These are phyloP conservation scores for Furnarius figulus DNA, from an alignment of 2,113 vertebrate genomes.

Conservation along the genomic window DNA sequence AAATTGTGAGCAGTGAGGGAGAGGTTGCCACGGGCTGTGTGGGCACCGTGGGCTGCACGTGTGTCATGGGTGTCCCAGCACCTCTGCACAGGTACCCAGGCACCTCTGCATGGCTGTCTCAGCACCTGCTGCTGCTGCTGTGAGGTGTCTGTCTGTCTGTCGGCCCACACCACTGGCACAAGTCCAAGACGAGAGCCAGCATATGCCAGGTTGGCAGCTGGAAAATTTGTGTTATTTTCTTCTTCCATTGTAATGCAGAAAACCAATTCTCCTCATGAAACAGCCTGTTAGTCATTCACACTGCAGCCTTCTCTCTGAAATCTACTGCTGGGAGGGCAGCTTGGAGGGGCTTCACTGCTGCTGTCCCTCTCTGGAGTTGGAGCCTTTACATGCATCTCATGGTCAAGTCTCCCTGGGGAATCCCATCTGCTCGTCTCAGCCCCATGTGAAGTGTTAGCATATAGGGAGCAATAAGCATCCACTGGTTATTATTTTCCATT, in stretches of 20 bases:
- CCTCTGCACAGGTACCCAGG: background rate
- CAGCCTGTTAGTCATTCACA: background rate
- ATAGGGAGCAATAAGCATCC: background rate
- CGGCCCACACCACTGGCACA: too few relatives aligned
- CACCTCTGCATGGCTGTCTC: background rate
- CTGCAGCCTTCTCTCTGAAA: background rate
- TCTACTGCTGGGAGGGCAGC: background rate
- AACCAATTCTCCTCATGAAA: background rate
- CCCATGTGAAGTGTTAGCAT: background rate
- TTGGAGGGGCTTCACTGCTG: background rate
- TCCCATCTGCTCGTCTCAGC: background rate
- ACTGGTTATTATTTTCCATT: background rate
- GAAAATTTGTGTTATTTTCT: too few relatives aligned
- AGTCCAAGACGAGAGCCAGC: too few relatives aligned
- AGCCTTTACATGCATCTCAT: background rate
- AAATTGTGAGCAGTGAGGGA: rapidly evolving
- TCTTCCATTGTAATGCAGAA: too few relatives aligned
- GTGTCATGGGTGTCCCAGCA: rapidly evolving
- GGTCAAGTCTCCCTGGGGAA: background rate
- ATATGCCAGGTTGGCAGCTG: too few relatives aligned
- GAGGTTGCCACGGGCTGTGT: rapidly evolving
- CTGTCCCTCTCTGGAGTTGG: background rate
- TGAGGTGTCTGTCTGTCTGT: background rate
- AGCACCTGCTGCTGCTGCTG: background rate
- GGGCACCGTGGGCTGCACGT: rapidly evolving